Conservation (phyloP, 2,113 vertebrate genomes). For the Gnathonemus echidnorhynchus region DNA sequence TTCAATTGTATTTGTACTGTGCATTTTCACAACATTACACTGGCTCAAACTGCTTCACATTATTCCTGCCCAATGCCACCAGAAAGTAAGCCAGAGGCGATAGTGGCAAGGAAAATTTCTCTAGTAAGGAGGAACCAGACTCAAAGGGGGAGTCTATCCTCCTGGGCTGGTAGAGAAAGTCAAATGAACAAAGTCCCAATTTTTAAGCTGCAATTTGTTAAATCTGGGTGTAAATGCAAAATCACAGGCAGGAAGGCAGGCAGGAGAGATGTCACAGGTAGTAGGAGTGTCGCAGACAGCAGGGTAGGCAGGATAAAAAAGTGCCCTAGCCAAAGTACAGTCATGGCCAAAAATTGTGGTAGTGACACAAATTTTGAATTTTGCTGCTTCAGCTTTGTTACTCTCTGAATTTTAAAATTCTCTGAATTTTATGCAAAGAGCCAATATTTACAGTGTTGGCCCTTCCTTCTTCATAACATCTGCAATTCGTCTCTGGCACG, state of each 20-base stretch:
- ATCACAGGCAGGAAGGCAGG: not conserved
- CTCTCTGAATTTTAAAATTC: too few relatives aligned
- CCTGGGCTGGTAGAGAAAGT: not conserved
- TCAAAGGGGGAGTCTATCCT: not conserved
- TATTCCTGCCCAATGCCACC: not conserved
- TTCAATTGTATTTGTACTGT: not conserved
- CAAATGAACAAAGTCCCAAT: not conserved
- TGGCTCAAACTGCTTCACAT: not conserved
- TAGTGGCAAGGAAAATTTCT: not conserved
- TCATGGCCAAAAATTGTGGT: too few relatives aligned
- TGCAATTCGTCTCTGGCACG: too few relatives aligned
- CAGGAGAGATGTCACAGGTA: not conserved
- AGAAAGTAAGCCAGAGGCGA: not conserved
- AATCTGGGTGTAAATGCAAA: not conserved
- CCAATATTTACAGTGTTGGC: too few relatives aligned
- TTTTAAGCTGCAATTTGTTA: too few relatives aligned
- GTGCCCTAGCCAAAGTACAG: not conserved
- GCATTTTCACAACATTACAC: not conserved
- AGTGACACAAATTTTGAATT: too few relatives aligned
- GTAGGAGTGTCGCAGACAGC: not conserved
- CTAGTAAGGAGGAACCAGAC: not conserved
- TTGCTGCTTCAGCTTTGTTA: too few relatives aligned
- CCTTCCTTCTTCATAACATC: too few relatives aligned
- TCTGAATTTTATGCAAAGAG: too few relatives aligned
- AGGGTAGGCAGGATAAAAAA: not conserved